Evolutionary conservation across 2,113 vertebrate species (phyloP).

Genomic region (Lipotes vexillifer): DNA sequence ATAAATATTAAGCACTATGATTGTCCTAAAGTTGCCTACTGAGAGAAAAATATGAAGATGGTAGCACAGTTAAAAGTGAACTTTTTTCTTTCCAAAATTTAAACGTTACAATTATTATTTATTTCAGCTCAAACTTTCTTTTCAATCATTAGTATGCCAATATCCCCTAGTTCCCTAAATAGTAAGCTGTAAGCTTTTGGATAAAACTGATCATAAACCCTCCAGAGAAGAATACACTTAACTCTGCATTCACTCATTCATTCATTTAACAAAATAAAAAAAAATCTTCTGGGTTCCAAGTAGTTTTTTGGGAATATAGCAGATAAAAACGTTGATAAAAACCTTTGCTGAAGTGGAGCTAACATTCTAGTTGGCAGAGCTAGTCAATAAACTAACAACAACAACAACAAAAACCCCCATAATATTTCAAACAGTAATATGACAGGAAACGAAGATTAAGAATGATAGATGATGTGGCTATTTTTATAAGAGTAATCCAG

Average conservation of each 20-base stretch:
- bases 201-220: neutral
- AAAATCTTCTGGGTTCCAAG: neutral
- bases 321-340: neutral
- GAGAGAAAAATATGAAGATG: neutral
- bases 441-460: neutral
- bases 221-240: neutral
- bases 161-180: neutral
- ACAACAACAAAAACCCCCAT: rapidly evolving
- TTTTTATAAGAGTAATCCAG: neutral
- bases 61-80: neutral
- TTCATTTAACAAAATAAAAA: neutral
- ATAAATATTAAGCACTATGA: neutral
- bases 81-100: neutral
- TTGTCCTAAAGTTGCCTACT: neutral
- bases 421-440: neutral
- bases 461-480: neutral
- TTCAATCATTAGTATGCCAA: neutral
- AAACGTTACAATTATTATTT: neutral
- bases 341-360: neutral
- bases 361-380: neutral
- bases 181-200: neutral
- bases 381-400: neutral
- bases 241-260: neutral
- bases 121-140: neutral
- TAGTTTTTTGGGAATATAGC: neutral